Evolutionary conservation across 2,888 invertebrate genomes (phyloP), one percentile per base, ranked within the genome.

Genomic region (Drosophila atripex): DNA sequence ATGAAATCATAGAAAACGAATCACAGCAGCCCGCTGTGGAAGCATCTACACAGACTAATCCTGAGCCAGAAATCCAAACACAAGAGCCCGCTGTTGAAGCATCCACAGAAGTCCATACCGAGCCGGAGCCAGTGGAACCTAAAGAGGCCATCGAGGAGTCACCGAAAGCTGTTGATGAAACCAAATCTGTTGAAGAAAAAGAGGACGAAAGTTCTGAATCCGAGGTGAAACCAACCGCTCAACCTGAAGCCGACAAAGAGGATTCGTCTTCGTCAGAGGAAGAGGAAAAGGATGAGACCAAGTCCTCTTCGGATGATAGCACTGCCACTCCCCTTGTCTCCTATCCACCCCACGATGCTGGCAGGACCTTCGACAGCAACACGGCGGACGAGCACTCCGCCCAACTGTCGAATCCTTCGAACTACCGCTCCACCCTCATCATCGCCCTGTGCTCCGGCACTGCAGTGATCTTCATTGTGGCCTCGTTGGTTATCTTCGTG

Each of bases 321-420:
- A 83, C 82, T 5, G 82, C 82, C 35, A 83, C 82, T 2, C 88
- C 82, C 0, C 75, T 83, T 1, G 88, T 83, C 16, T 87, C 88
- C 6, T 83, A 85, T 64, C 80, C 85, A 0, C 86, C 89, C 0
- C 85, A 87, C 52, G 77, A 86, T 60, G 72, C 85, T 2, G 89
- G 78, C 1, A 89, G 78, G 56, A 79, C 89, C n/a, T 78, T 87
- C 14, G 87, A 87, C 54, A 86, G 80, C 38, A 88, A 89, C 66
- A 66, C 88, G 63, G 90, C 90, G 12, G 88, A 87, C 12, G 88
- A 89, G 53, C 78, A 82, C n/a, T 85, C 86, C 14, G 88, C 82
- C 8, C 85, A 85, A 39, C 79, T 87, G 1, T 87, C 82, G 0
- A 43, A 77, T 38, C 49, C 82, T 0, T 75, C 82, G 11, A 64